Percentiles rank a stretch among this genome's conserved stretches.
Evolutionary conservation across 2,113 vertebrate species (phyloP).

Genomic region (Hyla sarda): DNA sequence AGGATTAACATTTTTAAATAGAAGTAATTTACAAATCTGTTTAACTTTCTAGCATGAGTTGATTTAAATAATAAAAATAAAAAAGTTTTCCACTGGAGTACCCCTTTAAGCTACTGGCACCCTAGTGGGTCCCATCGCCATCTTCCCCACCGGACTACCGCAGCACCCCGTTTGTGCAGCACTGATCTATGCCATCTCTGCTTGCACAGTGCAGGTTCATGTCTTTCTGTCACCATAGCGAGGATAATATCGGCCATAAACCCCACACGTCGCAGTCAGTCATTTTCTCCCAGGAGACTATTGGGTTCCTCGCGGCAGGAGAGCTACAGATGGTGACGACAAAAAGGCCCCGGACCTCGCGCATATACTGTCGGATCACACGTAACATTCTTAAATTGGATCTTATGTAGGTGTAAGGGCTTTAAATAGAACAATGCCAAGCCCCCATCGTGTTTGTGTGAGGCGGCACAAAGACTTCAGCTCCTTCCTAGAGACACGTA

Average conservation of each 20-base stretch:
- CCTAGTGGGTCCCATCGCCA: too few relatives aligned
- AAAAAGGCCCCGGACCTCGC: background rate
- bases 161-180: too few relatives aligned
- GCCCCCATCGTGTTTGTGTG: background rate
- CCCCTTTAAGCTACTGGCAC: too few relatives aligned
- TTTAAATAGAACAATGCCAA: conserved; percentile 36
- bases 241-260: background rate
- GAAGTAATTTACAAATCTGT: too few relatives aligned
- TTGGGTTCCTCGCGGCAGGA: background rate
- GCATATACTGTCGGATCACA: background rate
- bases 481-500: background rate
- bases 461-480: background rate
- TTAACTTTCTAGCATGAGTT: too few relatives aligned
- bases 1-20: too few relatives aligned
- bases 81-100: too few relatives aligned
- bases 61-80: too few relatives aligned
- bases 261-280: background rate
- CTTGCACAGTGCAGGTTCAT: background rate
- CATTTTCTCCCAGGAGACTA: background rate
- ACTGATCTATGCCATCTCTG: background rate
- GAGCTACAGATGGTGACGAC: background rate
- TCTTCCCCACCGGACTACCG: too few relatives aligned
- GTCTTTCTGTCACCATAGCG: background rate
- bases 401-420: conserved; percentile 46
- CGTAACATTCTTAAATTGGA: conserved; percentile 30